Evolutionary conservation across 2,888 invertebrate genomes (phyloP).

Genomic region (Malacosoma neustria): DNA sequence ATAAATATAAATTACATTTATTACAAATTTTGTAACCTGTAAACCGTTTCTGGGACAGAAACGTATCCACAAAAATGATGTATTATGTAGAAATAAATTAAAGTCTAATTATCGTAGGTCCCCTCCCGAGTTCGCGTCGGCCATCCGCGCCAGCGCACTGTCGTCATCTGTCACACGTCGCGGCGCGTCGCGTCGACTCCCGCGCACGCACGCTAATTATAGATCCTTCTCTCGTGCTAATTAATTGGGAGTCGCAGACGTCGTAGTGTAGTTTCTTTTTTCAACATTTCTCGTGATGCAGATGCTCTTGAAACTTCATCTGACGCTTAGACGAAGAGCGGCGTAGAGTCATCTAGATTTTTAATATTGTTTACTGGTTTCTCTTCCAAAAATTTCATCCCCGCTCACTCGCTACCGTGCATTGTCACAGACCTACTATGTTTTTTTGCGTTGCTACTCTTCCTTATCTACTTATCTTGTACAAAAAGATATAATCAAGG

Average conservation of each 20-base stretch:
- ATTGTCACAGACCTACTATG: too few species aligned
- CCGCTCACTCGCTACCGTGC: too few species aligned
- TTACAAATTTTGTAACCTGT: not conserved
- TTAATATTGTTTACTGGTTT: too few species aligned
- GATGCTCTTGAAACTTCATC: not conserved
- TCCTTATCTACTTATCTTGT: too few species aligned
- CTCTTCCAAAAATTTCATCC: too few species aligned
- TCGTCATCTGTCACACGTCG: slow-evolving; percentile 65
- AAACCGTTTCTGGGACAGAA: not conserved
- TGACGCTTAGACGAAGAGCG: too few species aligned
- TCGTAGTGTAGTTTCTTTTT: slow-evolving; percentile 13
- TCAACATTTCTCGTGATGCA: not conserved
- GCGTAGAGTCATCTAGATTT: too few species aligned
- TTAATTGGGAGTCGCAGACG: slow-evolving; percentile 43
- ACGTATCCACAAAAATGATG: slow-evolving; percentile 19
- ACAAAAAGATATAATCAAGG: too few species aligned
- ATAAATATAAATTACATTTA: too few species aligned
- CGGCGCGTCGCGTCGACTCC: slow-evolving; percentile 6
- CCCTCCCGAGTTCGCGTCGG: slow-evolving; percentile 33
- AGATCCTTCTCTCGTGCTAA: slow-evolving; percentile 34
- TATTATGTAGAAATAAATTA: slow-evolving; percentile 44
- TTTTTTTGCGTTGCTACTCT: too few species aligned
- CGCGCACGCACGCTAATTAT: slow-evolving; percentile 49
- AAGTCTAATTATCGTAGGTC: slow-evolving; percentile 55
- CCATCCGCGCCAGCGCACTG: slow-evolving; percentile 52